Base-by-base conservation (phyloP, 1,140 invertebrate species). In the Intoshia linei region DNA sequence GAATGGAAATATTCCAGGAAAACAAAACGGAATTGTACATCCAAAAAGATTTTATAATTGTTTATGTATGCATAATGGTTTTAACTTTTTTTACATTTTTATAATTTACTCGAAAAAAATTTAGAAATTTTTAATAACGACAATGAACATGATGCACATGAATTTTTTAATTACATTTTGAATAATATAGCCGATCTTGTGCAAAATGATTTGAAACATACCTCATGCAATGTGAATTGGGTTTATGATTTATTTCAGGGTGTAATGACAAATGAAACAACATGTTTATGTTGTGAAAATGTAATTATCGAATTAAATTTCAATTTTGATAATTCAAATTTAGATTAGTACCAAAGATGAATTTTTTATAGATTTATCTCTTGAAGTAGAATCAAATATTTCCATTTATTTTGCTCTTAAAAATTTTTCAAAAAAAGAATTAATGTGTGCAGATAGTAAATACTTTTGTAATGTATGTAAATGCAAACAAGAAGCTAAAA, bases 181-280 rank as follows among this genome's bases (percentile, higher is more conserved):
- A 95, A 98, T 62, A 63, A 64, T 36, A 66, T 68, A 23, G 65
- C 62, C 23, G 65, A 67, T 46, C 49, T 65, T 43, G 74, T 93
- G 13, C 51, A 53, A 50, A 54, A 54, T 56, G 42, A 40, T 36
- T 36, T 18, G 4, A 4, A 4, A n/a, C 30, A 31, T 6, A 15
- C n/a, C n/a, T 15, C 18, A 15, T 31, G 6, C n/a, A 18, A 15
- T 31, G 30, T 77, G 17, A 92, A 79, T 0, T 98, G 87, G 87
- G 83, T 98, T 38, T 84, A 93, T 54, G 87, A 98, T 62, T 92
- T 98, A 48, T 98, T 98, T 59, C 84, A 95, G 64, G 90, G 90
- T 34, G 93, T 87, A 31, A 62, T 98, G 29, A 95, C 87, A 5
- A 93, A 84, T 57, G 90, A 98, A 65, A 98, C 90, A 0, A 64